Base-by-base conservation (phyloP, 2,113 vertebrate species). In the Menura novaehollandiae region DNA sequence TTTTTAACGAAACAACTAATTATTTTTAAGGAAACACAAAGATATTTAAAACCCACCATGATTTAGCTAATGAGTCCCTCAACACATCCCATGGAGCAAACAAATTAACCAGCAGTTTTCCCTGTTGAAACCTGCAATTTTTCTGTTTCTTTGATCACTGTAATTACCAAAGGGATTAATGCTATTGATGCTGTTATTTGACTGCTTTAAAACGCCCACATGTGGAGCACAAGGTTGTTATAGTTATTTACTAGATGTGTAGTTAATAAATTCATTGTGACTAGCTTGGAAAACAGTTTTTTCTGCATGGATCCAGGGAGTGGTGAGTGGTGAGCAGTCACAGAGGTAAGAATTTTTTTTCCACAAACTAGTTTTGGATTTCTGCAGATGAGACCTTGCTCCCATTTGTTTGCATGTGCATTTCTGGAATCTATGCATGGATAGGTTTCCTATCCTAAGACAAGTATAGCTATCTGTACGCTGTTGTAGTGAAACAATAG, bases 61-160 rank as follows among this genome's bases (percentile, higher is more conserved):
- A 85, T 91, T 92, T 93, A 91, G 52, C 32, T 95, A 95, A 88
- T 95, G 93, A 96, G 49, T 94, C 71, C 67, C 53, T 93, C 80
- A 76, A 49, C 17, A 49, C 11, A 86, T 86, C 72, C 67, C 60
- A 78, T 51, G 41, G 67, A 75, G 72, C 59, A 92, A 96, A 92
- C 75, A 97, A 94, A 94, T 89, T 84, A 95, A 72, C 32, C 43
- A 78, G 23, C 60, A 78, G 23, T 78, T 96, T 77, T 27, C 24
- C 15, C 33, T 15, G 52, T 23, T 86, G 68, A 95, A 96, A 91
- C 56, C 47, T 78, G 24, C 72, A 86, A 58, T 84, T 59, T 92
- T 78, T 76, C 37, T 44, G 10, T 86, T 89, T 93, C 68, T 91
- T 85, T 96, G 75, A 91, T 94, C 72, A 74, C 30, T 84, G 37